Evolutionary conservation across 2,888 invertebrate species (phyloP), one percentile per base, ranked within the genome.

Genomic region (Epinotia ramella): DNA sequence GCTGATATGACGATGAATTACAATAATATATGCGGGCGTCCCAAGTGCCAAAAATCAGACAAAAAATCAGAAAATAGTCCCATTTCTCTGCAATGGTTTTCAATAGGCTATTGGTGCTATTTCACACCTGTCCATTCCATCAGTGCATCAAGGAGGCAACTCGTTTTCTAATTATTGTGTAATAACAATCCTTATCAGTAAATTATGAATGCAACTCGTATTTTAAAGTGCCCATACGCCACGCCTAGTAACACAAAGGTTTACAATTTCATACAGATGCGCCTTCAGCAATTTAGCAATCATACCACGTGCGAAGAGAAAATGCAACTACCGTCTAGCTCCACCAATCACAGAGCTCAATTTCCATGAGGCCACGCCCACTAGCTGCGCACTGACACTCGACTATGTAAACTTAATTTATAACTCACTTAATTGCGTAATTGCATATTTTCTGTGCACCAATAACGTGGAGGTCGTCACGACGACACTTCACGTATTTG

Each of bases 321-420:
- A 92, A 93, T 92, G 92, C 91, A 90, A 88, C 87, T 87, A 87
- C 89, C 87, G 88, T 89, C 85, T 85, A 76, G 76, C 78, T 83
- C 85, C 79, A 83, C 93, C 93, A 93, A 93, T 93, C 83, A 82
- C 82, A 83, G 81, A 81, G 84, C 77, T 79, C 78, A 80, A 81
- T 84, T 84, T 84, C 80, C 80, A 82, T 84, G 86, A 89, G 87
- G 89, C 90, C 89, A 88, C 93, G 91, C 93, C 93, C 81, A 91
- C 91, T 84, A 84, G 83, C 80, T 82, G 82, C 85, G 86, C 86
- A 84, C 80, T 83, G 84, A 66, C 76, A 72, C 62, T 60, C 33
- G n/a, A 40, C 75, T 57, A 46, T 71, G 72, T 72, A 71, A 76
- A 76, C 76, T 72, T 76, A 76, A 76, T 76, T 76, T 56, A 67